These are phyloP conservation scores for Melanargia galathea DNA, from an alignment of 2,888 invertebrate species.

Conservation along the genomic window DNA sequence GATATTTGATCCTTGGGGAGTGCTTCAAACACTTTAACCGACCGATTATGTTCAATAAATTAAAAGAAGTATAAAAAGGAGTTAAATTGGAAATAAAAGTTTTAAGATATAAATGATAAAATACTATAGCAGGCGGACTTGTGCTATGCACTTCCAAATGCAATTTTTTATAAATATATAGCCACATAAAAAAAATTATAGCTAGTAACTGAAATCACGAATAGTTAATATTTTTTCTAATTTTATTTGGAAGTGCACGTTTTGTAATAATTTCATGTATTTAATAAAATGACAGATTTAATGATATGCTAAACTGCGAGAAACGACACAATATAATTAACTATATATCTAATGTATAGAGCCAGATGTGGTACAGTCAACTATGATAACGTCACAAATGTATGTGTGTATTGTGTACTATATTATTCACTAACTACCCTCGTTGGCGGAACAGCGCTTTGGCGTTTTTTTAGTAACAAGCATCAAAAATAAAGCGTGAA, in stretches of 20 bases:
- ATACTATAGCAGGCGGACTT: slow-evolving; percentile 1
- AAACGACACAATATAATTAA: background rate
- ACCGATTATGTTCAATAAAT: too few relatives aligned
- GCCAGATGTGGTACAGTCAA: background rate
- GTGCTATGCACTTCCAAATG: slow-evolving; percentile 7
- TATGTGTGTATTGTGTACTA: slow-evolving; percentile 4
- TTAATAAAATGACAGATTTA: background rate
- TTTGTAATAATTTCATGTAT: background rate
- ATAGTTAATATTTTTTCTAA: background rate
- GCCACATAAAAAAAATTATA: background rate
- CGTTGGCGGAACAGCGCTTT: background rate
- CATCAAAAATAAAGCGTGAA: slow-evolving; percentile 2
- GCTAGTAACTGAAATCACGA: background rate
- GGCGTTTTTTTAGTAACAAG: slow-evolving; percentile 6
- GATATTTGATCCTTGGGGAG: slow-evolving; percentile 6
- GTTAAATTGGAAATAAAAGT: background rate
- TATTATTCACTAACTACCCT: slow-evolving; percentile 13
- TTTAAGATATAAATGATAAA: background rate
- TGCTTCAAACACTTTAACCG: background rate
- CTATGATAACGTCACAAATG: background rate
- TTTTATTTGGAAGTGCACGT: slow-evolving; percentile 9
- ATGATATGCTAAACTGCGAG: background rate
- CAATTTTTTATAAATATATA: background rate
- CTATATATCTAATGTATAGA: background rate
- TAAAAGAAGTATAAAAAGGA: background rate